These are phyloP conservation scores for rabbit (Oryctolagus cuniculus) DNA, from an alignment of 2,113 vertebrate species.

Conservation along the genomic window DNA sequence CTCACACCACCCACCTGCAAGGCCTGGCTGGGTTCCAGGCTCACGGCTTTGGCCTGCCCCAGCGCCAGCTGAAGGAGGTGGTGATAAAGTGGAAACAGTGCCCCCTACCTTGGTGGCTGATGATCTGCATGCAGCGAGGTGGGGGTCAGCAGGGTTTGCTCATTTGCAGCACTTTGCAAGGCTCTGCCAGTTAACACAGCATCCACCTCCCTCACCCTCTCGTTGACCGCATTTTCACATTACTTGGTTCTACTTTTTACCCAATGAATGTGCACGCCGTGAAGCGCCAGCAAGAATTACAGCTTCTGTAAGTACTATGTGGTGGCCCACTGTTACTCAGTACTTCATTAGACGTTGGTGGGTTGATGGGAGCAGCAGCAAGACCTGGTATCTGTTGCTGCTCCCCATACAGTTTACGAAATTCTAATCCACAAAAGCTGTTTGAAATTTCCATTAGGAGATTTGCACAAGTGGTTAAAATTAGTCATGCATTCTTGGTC, in stretches of 20 bases:
- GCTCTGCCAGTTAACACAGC: background rate
- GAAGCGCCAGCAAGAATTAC: background rate
- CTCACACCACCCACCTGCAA: too few species aligned
- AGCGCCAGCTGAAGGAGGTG: too few species aligned
- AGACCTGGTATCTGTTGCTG: conserved; percentile 55
- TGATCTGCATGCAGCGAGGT: background rate
- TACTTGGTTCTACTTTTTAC: background rate
- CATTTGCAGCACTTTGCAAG: background rate
- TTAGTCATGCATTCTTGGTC: conserved; percentile 87
- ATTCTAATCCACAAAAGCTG: conserved; percentile 77
- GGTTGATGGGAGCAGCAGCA: background rate
- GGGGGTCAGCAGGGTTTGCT: rapidly evolving
- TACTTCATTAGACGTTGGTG: rapidly evolving
- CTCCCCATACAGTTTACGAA: conserved; percentile 49
- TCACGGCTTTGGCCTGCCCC: too few species aligned
- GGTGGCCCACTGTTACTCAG: background rate
- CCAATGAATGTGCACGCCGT: rapidly evolving
- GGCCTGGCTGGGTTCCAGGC: too few species aligned
- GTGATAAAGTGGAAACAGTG: background rate
- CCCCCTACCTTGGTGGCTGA: background rate
- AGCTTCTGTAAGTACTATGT: rapidly evolving
- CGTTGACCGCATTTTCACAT: background rate
- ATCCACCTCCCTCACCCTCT: background rate
- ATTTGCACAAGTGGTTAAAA: conserved; percentile 84
- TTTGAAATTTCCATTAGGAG: conserved; percentile 84